phyloP scores from a whole-genome alignment of 2,888 invertebrate genomes.

The Mellilla xanthometata region DNA sequence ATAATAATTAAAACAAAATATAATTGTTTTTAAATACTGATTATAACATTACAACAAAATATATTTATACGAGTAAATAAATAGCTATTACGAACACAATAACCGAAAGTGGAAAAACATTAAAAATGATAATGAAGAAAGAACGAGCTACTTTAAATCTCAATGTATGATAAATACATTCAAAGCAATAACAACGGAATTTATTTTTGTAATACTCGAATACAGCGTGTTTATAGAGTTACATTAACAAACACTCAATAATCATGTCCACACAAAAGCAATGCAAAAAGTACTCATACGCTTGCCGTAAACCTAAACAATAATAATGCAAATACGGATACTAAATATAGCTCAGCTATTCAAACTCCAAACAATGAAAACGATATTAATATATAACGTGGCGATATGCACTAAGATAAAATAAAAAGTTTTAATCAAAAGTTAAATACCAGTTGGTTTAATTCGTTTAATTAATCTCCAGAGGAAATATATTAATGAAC shows the following conservation, averaged over 20 bases:
- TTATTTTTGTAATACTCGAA: neutral
- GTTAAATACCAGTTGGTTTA: too few relatives aligned
- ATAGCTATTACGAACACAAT: neutral
- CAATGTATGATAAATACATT: conserved; percentile 11
- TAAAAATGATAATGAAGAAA: neutral
- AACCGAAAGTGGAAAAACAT: conserved; percentile 2
- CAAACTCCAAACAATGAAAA: neutral
- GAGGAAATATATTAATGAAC: too few relatives aligned
- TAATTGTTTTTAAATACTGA: too few relatives aligned
- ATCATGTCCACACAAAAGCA: too few relatives aligned
- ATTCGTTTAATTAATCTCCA: too few relatives aligned
- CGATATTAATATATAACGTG: too few relatives aligned
- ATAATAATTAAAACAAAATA: too few relatives aligned
- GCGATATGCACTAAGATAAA: too few relatives aligned
- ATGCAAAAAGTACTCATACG: too few relatives aligned
- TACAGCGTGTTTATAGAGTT: neutral
- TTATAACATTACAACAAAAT: too few relatives aligned
- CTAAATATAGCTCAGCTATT: conserved; percentile 28
- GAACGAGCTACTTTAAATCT: neutral
- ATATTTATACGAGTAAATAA: too few relatives aligned
- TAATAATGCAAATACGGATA: conserved; percentile 28
- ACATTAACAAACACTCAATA: conserved; percentile 1
- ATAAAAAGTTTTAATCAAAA: too few relatives aligned
- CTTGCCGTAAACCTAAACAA: conserved; percentile 3
- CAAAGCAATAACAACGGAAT: conserved; percentile 1